These are phyloP conservation scores for Sinotaia quadrata DNA, from an alignment of 2,888 invertebrate species.

Conservation along the genomic window DNA sequence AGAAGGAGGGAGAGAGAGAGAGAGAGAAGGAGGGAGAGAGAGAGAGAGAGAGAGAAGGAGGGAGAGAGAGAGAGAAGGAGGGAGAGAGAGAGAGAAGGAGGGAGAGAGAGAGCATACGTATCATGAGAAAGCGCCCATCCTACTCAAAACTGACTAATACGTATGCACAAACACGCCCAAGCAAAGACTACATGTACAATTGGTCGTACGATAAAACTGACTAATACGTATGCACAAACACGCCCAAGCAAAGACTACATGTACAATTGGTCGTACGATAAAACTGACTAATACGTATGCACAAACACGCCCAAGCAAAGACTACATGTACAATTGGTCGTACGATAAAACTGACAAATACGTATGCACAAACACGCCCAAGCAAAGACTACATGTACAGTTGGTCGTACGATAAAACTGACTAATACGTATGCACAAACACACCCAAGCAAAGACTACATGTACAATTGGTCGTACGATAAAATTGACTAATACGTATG, in stretches of 20 bases:
- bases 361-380: no score
- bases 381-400: no score
- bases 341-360: no score
- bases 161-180: neutral
- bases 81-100: neutral
- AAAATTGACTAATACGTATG: no score
- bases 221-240: neutral
- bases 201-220: neutral
- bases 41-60: neutral
- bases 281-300: no score
- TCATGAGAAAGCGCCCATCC: neutral
- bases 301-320: no score
- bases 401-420: no score
- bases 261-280: no score
- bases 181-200: neutral
- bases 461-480: no score
- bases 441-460: no score
- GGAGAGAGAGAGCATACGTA: neutral
- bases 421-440: no score
- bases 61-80: neutral
- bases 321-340: no score
- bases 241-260: neutral
- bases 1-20: neutral
- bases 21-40: neutral
- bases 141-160: neutral